Evolutionary conservation across 2,797 vertebrate genomes (phyloP).

Genomic region (Notolabrus celidotus): DNA sequence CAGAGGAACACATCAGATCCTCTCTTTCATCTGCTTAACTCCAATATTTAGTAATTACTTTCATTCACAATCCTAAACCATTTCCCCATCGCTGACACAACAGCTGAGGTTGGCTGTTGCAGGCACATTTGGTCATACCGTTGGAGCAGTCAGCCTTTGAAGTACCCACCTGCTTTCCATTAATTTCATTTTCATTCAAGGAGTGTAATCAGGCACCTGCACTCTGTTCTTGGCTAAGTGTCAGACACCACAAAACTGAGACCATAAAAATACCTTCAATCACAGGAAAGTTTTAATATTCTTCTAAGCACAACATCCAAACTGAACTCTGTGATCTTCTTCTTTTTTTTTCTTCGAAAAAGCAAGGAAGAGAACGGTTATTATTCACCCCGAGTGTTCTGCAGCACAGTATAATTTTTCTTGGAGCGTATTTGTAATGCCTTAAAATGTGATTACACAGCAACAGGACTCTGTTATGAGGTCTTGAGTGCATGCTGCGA

Average conservation of each 20-base stretch:
- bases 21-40: slow-evolving; percentile 48
- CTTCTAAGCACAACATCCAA: slow-evolving; percentile 28
- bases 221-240: slow-evolving; percentile 59
- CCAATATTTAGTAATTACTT: slow-evolving; percentile 64
- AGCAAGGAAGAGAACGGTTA: background rate
- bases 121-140: slow-evolving; percentile 58
- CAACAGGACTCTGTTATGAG: slow-evolving; percentile 7
- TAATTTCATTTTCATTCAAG: slow-evolving; percentile 73
- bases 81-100: slow-evolving; percentile 48
- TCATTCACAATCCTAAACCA: slow-evolving; percentile 51
- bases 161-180: slow-evolving; percentile 78
- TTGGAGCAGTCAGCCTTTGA: slow-evolving; percentile 70
- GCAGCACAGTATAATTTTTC: background rate
- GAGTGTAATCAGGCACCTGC: slow-evolving; percentile 72
- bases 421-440: slow-evolving; percentile 20
- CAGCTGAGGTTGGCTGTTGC: slow-evolving; percentile 66
- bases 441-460: slow-evolving; percentile 24
- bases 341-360: slow-evolving; percentile 16
- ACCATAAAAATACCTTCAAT: slow-evolving; percentile 54
- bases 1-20: slow-evolving; percentile 41
- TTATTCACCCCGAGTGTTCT: background rate
- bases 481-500: slow-evolving; percentile 25
- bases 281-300: slow-evolving; percentile 33
- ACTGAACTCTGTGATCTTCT: slow-evolving; percentile 12
- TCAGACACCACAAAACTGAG: slow-evolving; percentile 55